These are phyloP conservation scores for Parnassius glacialis DNA, from an alignment of 2,888 invertebrate genomes.

Conservation along the genomic window DNA sequence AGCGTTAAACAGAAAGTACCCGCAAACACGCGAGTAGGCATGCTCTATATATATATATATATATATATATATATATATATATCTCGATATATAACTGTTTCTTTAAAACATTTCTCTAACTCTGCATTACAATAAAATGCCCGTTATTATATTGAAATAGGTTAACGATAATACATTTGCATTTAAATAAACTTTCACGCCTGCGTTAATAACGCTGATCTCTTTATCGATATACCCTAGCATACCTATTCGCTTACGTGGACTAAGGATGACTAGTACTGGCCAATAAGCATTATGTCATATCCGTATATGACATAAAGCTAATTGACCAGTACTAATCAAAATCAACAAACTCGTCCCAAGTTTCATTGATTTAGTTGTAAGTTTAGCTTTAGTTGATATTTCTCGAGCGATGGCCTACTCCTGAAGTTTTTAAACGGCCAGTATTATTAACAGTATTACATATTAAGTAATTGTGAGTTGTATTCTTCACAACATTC, in stretches of 20 bases:
- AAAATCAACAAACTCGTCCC: slow-evolving; percentile 17
- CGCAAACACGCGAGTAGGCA: too few species aligned
- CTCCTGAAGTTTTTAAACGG: slow-evolving; percentile 37
- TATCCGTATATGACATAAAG: background rate
- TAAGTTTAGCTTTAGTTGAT: slow-evolving; percentile 23
- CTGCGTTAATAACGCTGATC: background rate
- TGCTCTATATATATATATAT: too few species aligned
- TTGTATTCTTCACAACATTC: slow-evolving; percentile 45
- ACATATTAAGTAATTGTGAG: slow-evolving; percentile 17
- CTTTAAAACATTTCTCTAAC: too few species aligned
- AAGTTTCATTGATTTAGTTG: slow-evolving; percentile 15
- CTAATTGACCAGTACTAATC: slow-evolving; percentile 13
- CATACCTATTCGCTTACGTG: slow-evolving; percentile 1
- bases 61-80: too few species aligned
- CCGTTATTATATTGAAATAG: too few species aligned
- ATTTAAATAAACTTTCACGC: too few species aligned
- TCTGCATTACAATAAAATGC: too few species aligned
- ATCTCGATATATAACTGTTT: too few species aligned
- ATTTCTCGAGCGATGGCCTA: slow-evolving; percentile 25
- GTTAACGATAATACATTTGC: too few species aligned
- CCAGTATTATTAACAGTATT: slow-evolving; percentile 62
- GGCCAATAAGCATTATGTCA: too few species aligned
- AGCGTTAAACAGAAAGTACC: slow-evolving; percentile 35
- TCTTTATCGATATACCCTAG: background rate
- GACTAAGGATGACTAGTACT: too few species aligned